Evolutionary conservation across 2,113 vertebrate species (phyloP).

Genomic region (Pristiophorus japonicus): DNA sequence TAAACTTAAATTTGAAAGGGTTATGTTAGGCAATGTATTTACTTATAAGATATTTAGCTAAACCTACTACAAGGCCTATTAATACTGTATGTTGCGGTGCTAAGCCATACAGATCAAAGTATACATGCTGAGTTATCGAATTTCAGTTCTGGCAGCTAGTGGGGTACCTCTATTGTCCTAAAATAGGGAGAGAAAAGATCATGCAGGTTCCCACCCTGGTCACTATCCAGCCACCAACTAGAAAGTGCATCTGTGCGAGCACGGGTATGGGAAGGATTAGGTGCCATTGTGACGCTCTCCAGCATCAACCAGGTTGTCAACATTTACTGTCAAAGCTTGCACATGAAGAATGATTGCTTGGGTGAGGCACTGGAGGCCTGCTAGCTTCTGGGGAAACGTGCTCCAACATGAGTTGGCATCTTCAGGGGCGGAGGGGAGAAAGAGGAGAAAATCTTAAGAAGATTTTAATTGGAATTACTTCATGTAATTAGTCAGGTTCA

Average conservation of each 20-base stretch:
- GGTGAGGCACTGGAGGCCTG: not conserved
- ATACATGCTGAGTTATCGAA: not conserved
- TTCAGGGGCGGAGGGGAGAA: not conserved
- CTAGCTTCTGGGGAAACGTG: no score
- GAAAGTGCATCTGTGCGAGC: not conserved
- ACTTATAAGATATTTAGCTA: no score
- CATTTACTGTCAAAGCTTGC: not conserved
- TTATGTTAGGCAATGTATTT: no score
- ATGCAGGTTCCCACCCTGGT: not conserved
- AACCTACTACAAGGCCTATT: no score
- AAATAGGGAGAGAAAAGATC: not conserved
- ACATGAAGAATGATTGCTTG: not conserved
- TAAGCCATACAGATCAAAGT: not conserved
- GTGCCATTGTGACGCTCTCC: not conserved
- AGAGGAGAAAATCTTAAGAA: not conserved
- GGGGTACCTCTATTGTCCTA: not conserved
- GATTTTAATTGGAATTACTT: not conserved
- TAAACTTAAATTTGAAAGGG: no score
- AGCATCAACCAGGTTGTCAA: not conserved
- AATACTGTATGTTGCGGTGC: not conserved
- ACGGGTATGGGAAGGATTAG: not conserved
- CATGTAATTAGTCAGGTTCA: not conserved
- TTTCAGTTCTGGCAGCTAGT: not conserved
- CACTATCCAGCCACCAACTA: not conserved
- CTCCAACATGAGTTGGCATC: not conserved